These are phyloP conservation scores for Metalampra italica DNA, from an alignment of 2,888 invertebrate species.

Conservation along the genomic window DNA sequence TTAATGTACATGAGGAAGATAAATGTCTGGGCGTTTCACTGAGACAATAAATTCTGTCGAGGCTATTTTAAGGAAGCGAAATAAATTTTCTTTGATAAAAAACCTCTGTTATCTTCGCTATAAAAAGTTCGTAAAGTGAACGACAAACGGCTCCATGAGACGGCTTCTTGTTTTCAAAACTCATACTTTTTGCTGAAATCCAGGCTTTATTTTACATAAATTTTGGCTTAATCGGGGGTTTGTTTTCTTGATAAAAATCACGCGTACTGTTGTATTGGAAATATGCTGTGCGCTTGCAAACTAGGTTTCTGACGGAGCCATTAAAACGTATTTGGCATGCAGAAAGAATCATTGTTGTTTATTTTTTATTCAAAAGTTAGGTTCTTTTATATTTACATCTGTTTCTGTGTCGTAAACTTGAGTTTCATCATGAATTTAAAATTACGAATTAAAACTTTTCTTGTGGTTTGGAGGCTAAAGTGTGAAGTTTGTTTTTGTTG, in stretches of 20 bases:
- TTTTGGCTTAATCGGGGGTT: no score
- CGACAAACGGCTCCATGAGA: no score
- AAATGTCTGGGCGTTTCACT: conserved; percentile 2
- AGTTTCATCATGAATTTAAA: conserved; percentile 1
- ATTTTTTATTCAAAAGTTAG: not conserved
- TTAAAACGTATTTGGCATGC: not conserved
- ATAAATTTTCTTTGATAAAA: conserved; percentile 1
- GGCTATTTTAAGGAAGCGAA: conserved; percentile 6
- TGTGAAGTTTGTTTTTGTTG: not conserved
- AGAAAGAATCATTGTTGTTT: not conserved
- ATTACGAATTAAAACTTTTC: conserved; percentile 1
- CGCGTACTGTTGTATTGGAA: no score
- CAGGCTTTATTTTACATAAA: no score
- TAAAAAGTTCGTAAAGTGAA: no score
- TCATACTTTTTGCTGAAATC: no score
- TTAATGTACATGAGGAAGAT: conserved; percentile 7
- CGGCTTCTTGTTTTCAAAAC: no score
- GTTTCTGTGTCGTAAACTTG: not conserved
- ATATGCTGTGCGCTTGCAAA: no score
- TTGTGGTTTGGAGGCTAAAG: not conserved
- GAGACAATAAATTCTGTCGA: conserved; percentile 5
- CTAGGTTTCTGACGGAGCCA: no score
- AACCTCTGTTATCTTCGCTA: not conserved
- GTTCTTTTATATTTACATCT: not conserved
- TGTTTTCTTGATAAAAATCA: no score